Evolutionary conservation across 2,888 invertebrate genomes (phyloP).

Genomic region (Pseudoips prasinana): DNA sequence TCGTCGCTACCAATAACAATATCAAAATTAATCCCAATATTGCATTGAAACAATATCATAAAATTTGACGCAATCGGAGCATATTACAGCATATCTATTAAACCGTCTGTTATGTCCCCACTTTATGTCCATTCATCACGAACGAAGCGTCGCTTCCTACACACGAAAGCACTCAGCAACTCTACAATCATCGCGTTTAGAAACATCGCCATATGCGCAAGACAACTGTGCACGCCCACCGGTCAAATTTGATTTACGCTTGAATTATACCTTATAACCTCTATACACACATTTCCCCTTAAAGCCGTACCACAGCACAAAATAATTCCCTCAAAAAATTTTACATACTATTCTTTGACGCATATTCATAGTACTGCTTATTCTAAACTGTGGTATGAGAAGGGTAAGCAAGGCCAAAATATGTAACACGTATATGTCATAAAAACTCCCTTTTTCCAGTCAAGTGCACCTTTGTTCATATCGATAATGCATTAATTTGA

Average conservation of each 20-base stretch:
- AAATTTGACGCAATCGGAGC: conserved; percentile 21
- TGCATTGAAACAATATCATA: conserved; percentile 15
- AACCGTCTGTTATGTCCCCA: conserved; percentile 28
- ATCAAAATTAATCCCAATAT: not conserved
- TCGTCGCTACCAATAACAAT: too few relatives aligned
- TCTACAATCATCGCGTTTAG: conserved; percentile 57
- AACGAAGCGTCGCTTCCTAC: conserved; percentile 58
- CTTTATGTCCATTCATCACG: conserved; percentile 65
- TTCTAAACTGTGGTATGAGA: conserved; percentile 39
- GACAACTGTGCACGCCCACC: conserved; percentile 72
- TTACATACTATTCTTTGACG: conserved; percentile 8
- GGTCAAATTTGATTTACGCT: conserved; percentile 82
- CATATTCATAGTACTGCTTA: not conserved
- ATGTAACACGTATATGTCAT: conserved; percentile 53
- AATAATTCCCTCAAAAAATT: conserved; percentile 5
- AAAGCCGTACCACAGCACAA: conserved; percentile 37
- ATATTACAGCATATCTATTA: conserved; percentile 29
- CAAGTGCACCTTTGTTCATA: conserved; percentile 71
- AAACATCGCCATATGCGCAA: conserved; percentile 76
- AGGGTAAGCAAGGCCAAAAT: conserved; percentile 32
- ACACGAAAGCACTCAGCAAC: conserved; percentile 70
- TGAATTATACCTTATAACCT: conserved; percentile 80
- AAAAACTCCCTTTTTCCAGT: conserved; percentile 64
- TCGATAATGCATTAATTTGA: conserved; percentile 81
- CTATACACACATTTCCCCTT: conserved; percentile 45